Base-by-base conservation (phyloP, 2,113 vertebrate genomes). In the Phrynocephalus versicolor region DNA sequence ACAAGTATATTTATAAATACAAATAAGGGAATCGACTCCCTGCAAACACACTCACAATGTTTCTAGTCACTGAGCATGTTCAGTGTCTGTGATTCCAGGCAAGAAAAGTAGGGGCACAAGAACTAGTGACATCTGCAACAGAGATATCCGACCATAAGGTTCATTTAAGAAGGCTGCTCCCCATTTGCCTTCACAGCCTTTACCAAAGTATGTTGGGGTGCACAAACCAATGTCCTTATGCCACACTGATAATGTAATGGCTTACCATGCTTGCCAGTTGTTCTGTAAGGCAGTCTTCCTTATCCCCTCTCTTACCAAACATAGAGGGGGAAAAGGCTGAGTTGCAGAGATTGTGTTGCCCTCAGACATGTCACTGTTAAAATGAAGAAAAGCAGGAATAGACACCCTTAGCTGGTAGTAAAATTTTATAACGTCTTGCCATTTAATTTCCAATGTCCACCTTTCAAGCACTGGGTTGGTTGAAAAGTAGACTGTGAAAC, bases 1-100 rank as follows among this genome's bases (percentile, higher is more conserved):
- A 58, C 0, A 64, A 0, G 65, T 51, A 23, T 0, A n/a, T 71
- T 86, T 87, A 0, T 6, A 1, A 72, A 2, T 0, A 1, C 2
- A 27, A 0, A 0, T 72, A 57, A 12, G n/a, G 33, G 25, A 64
- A 79, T 6, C 41, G 21, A 60, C 5, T 45, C 45, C 14, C 25
- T 30, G 25, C 64, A 30, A 15, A 67, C 65, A n/a, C 27, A 39
- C 37, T n/a, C 19, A 23, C 27, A 14, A 65, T 30, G 2, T 57
- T 23, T 64, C 9, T 16, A 37, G n/a, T 64, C 45, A 55, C 27
- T 75, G 58, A 67, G 9, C 18, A 14, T 85, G 33, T 57, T 30
- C 41, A 74, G 55, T n/a, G n/a, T 41, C 9, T 74, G 21, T 21
- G 65, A 51, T 30, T 37, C 18, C 14, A 6, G 16, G 25, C 60